Evolutionary conservation across 2,797 vertebrate species (phyloP).

Genomic region (Sciaenops ocellatus): DNA sequence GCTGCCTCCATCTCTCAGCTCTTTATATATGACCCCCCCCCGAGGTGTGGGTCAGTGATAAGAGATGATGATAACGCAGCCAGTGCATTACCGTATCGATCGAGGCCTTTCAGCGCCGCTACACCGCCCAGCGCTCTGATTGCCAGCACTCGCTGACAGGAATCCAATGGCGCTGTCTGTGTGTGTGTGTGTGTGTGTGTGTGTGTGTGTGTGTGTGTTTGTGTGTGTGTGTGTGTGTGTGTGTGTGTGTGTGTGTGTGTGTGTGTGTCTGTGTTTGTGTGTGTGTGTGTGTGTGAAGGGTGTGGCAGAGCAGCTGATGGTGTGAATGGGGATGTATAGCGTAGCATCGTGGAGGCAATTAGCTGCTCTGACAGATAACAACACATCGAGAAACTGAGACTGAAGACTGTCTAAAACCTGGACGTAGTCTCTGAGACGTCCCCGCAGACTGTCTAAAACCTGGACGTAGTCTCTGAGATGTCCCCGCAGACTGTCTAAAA

Average conservation of each 20-base stretch:
- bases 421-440: background rate
- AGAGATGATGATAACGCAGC: conserved; percentile 79
- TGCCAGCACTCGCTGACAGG: conserved; percentile 79
- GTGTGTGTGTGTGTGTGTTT: conserved; percentile 33
- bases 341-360: conserved; percentile 33
- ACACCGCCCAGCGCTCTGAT: conserved; percentile 70
- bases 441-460: too few species aligned
- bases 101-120: conserved; percentile 72
- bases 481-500: too few species aligned
- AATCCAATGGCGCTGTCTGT: conserved; percentile 76
- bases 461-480: too few species aligned
- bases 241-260: conserved; percentile 19
- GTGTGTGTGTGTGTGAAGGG: background rate
- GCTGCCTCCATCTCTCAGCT: conserved; percentile 11
- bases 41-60: conserved; percentile 75
- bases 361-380: conserved; percentile 44
- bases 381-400: conserved; percentile 35
- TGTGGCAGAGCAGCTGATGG: conserved; percentile 33
- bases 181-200: conserved; percentile 37
- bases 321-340: conserved; percentile 36
- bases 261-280: background rate
- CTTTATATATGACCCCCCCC: background rate
- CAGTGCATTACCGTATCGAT: conserved; percentile 78
- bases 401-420: background rate
- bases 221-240: conserved; percentile 27